phyloP scores from a whole-genome alignment of 2,888 invertebrate species.

The Tenthredo livida region DNA sequence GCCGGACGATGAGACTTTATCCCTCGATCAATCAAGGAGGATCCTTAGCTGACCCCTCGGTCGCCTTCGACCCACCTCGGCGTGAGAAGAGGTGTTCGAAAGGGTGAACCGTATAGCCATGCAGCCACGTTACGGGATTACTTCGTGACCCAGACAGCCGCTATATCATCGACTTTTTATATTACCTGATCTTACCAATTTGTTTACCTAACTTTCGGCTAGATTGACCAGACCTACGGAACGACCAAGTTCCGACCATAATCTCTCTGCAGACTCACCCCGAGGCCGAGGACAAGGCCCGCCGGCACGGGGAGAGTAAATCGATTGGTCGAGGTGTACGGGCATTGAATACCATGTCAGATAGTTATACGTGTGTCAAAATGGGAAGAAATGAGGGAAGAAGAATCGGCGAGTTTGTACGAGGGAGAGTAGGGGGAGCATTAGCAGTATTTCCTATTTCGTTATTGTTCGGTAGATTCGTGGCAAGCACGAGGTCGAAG shows the following conservation, averaged over 20 bases:
- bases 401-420: constrained; percentile 45
- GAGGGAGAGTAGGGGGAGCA: constrained; percentile 59
- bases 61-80: constrained; percentile 49
- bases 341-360: not conserved
- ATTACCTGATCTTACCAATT: constrained; percentile 67
- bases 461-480: constrained; percentile 70
- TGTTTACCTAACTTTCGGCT: constrained; percentile 65
- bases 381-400: constrained; percentile 10
- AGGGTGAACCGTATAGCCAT: constrained; percentile 36
- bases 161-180: constrained; percentile 61
- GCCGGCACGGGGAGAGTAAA: not conserved
- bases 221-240: constrained; percentile 58
- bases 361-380: not conserved
- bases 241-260: constrained; percentile 14
- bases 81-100: constrained; percentile 11
- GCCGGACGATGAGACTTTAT: constrained; percentile 61
- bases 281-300: not conserved
- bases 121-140: constrained; percentile 62
- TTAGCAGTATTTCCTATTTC: constrained; percentile 67
- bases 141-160: constrained; percentile 61
- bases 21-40: constrained; percentile 67
- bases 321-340: not conserved
- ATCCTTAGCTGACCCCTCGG: constrained; percentile 60
- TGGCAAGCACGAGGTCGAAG: constrained; percentile 71
- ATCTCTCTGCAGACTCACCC: not conserved